phyloP scores from a whole-genome alignment of 2,888 invertebrate species.

The Drosophila dives region DNA sequence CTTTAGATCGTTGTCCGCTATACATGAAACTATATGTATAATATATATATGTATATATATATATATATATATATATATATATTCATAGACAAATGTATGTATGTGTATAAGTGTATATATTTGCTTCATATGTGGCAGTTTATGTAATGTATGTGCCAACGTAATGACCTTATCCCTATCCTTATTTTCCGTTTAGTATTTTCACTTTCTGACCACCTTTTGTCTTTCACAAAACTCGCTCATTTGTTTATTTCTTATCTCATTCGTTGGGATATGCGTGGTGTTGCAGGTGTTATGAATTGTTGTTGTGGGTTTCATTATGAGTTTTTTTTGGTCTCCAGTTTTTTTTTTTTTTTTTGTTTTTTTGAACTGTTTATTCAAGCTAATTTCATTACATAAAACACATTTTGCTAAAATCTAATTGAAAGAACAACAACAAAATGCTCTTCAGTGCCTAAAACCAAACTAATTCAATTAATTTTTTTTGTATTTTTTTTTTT shows the following conservation, averaged over 20 bases:
- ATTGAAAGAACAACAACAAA: slow-evolving; percentile 61
- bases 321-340: slow-evolving; percentile 34
- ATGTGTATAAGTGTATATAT: slow-evolving; percentile 22
- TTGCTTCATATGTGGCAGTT: slow-evolving; percentile 29
- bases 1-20: slow-evolving; percentile 64
- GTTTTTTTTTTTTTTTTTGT: slow-evolving; percentile 4
- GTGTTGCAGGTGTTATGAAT: slow-evolving; percentile 66
- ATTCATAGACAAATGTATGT: slow-evolving; percentile 8
- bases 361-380: slow-evolving; percentile 8
- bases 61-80: slow-evolving; percentile 20
- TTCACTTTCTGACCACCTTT: background rate
- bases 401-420: slow-evolving; percentile 27
- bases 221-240: slow-evolving; percentile 2
- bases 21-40: slow-evolving; percentile 63
- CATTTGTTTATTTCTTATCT: slow-evolving; percentile 26
- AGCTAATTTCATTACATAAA: slow-evolving; percentile 31
- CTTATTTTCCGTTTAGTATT: background rate
- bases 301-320: slow-evolving; percentile 49
- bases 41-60: slow-evolving; percentile 19
- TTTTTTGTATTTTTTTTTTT: background rate
- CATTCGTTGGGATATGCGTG: slow-evolving; percentile 82
- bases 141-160: slow-evolving; percentile 40
- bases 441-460: slow-evolving; percentile 44
- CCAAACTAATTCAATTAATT: slow-evolving; percentile 19
- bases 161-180: slow-evolving; percentile 1